Conservation (phyloP, 2,888 invertebrate species). For the Polymixis lichenea region DNA sequence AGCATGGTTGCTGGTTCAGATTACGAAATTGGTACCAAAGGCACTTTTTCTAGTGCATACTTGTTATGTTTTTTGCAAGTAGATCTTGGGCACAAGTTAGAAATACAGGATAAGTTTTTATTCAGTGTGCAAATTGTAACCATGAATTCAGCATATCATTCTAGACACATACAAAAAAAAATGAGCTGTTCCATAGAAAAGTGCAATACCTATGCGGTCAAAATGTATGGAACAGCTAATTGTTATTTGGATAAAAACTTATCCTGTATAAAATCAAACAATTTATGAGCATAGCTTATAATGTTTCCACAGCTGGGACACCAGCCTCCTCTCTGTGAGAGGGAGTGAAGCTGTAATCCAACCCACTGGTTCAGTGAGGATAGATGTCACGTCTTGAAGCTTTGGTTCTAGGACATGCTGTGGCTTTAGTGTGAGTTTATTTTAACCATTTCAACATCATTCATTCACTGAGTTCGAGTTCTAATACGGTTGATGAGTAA, state of each 20-base stretch:
- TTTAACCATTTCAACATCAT: too few species aligned
- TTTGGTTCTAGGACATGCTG: not conserved
- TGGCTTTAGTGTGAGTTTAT: too few species aligned
- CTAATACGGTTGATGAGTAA: too few species aligned
- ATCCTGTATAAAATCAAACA: not conserved
- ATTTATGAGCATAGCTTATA: not conserved
- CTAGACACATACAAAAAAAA: too few species aligned
- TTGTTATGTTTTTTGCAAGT: not conserved
- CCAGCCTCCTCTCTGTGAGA: not conserved
- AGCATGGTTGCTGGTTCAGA: not conserved
- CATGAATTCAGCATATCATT: too few species aligned
- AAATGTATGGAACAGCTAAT: too few species aligned
- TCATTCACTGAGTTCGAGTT: too few species aligned
- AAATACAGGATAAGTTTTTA: too few species aligned
- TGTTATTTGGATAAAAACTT: too few species aligned
- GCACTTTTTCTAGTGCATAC: not conserved
- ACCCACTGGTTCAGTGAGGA: not conserved
- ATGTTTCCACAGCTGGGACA: not conserved
- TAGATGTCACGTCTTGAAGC: not conserved
- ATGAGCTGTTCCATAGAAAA: too few species aligned
- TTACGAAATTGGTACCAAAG: not conserved
- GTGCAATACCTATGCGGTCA: too few species aligned
- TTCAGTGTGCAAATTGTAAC: too few species aligned
- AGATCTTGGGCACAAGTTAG: not conserved
- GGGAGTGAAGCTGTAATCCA: not conserved